These are phyloP conservation scores for Alcis repandata DNA, from an alignment of 2,888 invertebrate genomes.

Conservation along the genomic window DNA sequence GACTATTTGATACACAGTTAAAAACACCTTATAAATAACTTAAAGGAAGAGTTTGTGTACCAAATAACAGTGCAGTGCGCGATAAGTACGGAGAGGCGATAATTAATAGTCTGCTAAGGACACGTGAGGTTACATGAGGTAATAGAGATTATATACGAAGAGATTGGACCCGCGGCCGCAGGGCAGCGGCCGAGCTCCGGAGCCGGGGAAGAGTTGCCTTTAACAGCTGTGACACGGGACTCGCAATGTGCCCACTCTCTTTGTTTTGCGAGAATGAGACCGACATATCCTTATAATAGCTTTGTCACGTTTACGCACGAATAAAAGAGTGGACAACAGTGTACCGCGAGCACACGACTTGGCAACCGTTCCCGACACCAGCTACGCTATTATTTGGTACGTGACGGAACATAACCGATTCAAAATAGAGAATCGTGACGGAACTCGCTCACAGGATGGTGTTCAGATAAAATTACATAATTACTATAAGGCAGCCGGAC, in stretches of 20 bases:
- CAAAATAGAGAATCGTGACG: conserved; percentile 55
- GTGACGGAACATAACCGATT: conserved; percentile 57
- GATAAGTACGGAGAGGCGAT: conserved; percentile 77
- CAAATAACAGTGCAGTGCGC: conserved; percentile 84
- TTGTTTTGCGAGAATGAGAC: too few relatives aligned
- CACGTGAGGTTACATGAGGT: conserved; percentile 82
- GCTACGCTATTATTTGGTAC: conserved; percentile 84
- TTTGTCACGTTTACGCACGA: too few relatives aligned
- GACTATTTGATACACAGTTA: conserved; percentile 81
- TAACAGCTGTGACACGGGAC: too few relatives aligned
- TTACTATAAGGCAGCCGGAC: conserved; percentile 80
- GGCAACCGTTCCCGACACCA: conserved; percentile 46
- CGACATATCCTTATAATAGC: too few relatives aligned
- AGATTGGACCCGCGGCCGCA: conserved; percentile 59
- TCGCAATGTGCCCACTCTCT: too few relatives aligned
- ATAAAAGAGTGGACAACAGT: too few relatives aligned
- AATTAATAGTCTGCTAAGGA: conserved; percentile 59
- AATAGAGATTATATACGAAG: conserved; percentile 67
- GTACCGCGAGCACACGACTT: conserved; percentile 5
- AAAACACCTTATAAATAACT: conserved; percentile 78
- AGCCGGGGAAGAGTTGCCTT: not conserved
- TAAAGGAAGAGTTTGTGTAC: conserved; percentile 77
- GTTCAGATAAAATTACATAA: conserved; percentile 60
- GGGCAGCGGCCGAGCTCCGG: conserved; percentile 34
- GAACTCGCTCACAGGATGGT: conserved; percentile 67